phyloP scores from a whole-genome alignment of 2,888 invertebrate species.

The Diploptera punctata region DNA sequence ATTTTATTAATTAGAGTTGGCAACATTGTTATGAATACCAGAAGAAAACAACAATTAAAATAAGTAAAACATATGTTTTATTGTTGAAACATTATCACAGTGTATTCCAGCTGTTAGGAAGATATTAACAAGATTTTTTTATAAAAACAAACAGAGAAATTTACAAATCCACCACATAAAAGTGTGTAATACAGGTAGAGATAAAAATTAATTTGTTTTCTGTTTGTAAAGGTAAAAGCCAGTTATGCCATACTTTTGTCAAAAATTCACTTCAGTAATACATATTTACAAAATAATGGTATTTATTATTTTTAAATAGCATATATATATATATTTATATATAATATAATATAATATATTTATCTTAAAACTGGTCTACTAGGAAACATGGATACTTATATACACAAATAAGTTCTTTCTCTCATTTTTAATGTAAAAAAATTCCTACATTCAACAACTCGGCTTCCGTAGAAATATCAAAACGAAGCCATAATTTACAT shows the following conservation, averaged over 20 bases:
- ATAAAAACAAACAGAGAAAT: background rate
- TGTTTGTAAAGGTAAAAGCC: slow-evolving; percentile 17
- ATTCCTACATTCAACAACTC: slow-evolving; percentile 28
- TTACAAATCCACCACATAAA: slow-evolving; percentile 1
- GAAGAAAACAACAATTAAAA: no score
- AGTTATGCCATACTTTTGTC: slow-evolving; percentile 21
- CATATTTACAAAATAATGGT: slow-evolving; percentile 35
- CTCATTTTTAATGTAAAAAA: slow-evolving; percentile 23
- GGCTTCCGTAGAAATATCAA: slow-evolving; percentile 29
- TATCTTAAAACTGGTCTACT: slow-evolving; percentile 28
- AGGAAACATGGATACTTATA: slow-evolving; percentile 28
- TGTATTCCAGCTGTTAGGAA: no score
- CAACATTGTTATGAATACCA: no score
- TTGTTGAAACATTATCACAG: no score
- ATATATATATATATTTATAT: slow-evolving; percentile 28
- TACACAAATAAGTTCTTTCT: slow-evolving; percentile 25
- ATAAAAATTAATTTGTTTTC: background rate
- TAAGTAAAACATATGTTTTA: no score
- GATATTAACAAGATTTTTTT: no score
- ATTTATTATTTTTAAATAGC: slow-evolving; percentile 31
- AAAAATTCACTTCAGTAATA: slow-evolving; percentile 31
- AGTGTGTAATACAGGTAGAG: background rate
- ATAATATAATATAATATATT: no score
- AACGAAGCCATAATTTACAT: slow-evolving; percentile 16
- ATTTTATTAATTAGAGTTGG: no score